A percentile compares a stretch with the other conserved stretches of the same genome.
phyloP scores from a whole-genome alignment of 2,888 invertebrate genomes.

The Himalopsyche tibetana region DNA sequence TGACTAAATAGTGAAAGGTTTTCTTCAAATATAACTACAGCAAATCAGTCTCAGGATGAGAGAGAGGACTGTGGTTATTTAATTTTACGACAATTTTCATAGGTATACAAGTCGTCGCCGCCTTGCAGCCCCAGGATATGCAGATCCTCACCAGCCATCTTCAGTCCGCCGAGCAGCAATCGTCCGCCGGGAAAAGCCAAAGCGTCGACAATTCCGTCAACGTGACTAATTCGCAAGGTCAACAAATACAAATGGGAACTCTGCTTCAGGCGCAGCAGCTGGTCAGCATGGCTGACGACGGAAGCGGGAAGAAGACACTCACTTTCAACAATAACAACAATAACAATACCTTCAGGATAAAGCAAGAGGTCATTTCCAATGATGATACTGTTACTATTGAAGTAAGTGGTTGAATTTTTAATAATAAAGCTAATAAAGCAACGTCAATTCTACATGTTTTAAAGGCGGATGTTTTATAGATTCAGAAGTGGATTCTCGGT shows the following conservation, averaged over 20 bases:
- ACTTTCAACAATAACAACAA: constrained; percentile 71
- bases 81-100: constrained; percentile 34
- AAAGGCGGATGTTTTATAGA: too few species aligned
- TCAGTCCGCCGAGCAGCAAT: constrained; percentile 46
- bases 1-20: constrained; percentile 4
- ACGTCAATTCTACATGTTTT: too few species aligned
- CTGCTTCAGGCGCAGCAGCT: constrained; percentile 51
- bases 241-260: constrained; percentile 56
- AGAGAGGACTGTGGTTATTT: too few species aligned
- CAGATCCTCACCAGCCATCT: constrained; percentile 73
- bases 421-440: too few species aligned
- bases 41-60: too few species aligned
- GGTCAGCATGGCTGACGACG: constrained; percentile 64
- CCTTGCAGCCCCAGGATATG: constrained; percentile 83
- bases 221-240: constrained; percentile 44
- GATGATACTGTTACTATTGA: constrained; percentile 71
- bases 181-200: constrained; percentile 45
- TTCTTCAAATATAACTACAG: constrained; percentile 44
- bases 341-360: constrained; percentile 68
- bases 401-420: constrained; percentile 67
- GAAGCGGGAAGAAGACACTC: constrained; percentile 69
- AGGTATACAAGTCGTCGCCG: constrained; percentile 83
- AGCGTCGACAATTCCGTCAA: constrained; percentile 9
- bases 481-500: too few species aligned
- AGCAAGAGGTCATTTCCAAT: constrained; percentile 71